These are phyloP conservation scores for Helicoverpa armigera DNA, from an alignment of 1,140 invertebrate species.

Conservation along the genomic window DNA sequence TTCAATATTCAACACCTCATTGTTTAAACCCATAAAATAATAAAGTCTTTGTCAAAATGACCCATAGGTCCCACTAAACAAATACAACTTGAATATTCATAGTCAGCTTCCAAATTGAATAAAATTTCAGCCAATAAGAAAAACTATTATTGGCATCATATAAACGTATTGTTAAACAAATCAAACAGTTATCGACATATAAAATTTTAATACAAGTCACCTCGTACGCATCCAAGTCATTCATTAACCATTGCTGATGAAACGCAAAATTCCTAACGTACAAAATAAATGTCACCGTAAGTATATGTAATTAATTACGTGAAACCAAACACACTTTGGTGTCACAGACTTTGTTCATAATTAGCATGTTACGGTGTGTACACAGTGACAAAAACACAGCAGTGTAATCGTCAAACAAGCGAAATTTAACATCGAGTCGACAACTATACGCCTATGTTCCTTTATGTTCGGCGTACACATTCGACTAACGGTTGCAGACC, in stretches of 20 bases:
- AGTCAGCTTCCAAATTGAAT: neutral
- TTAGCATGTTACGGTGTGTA: constrained; percentile 60
- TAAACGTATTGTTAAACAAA: constrained; percentile 6
- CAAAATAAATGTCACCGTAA: constrained; percentile 47
- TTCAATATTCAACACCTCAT: too few relatives aligned
- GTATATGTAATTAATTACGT: constrained; percentile 53
- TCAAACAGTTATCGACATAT: constrained; percentile 15
- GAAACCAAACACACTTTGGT: constrained; percentile 51
- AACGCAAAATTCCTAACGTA: constrained; percentile 27
- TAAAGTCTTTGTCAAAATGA: too few relatives aligned
- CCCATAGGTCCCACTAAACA: neutral
- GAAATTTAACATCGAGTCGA: constrained; percentile 59
- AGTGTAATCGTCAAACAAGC: constrained; percentile 57
- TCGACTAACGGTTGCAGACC: constrained; percentile 39
- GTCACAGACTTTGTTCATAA: constrained; percentile 61
- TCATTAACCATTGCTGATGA: neutral
- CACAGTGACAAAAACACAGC: constrained; percentile 55
- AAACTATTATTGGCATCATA: neutral
- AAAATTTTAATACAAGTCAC: constrained; percentile 1
- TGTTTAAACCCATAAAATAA: too few relatives aligned
- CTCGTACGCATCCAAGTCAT: constrained; percentile 10
- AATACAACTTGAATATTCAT: neutral
- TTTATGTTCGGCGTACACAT: constrained; percentile 33
- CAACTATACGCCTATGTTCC: constrained; percentile 46
- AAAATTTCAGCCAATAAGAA: neutral